These are phyloP conservation scores for Spea multiplicata DNA, from an alignment of 2,113 vertebrate species.

Conservation along the genomic window DNA sequence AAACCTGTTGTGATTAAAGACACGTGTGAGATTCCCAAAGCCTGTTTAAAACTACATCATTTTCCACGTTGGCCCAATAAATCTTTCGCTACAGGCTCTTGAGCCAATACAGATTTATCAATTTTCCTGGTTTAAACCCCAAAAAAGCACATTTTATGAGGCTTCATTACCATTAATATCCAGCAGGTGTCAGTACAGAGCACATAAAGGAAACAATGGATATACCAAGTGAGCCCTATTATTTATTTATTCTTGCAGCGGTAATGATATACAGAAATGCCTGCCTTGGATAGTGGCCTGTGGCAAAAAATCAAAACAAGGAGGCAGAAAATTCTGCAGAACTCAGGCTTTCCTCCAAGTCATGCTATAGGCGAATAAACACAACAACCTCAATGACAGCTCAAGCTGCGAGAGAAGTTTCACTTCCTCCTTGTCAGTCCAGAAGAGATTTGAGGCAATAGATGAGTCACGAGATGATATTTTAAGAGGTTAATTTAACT, in stretches of 20 bases:
- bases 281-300: background rate
- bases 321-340: background rate
- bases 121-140: too few relatives aligned
- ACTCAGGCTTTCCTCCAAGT: background rate
- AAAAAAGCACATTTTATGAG: background rate
- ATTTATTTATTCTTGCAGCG: background rate
- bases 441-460: too few relatives aligned
- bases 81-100: too few relatives aligned
- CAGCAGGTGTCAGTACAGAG: conserved; percentile 21
- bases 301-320: conserved; percentile 24
- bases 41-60: too few relatives aligned
- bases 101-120: too few relatives aligned
- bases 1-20: too few relatives aligned
- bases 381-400: background rate
- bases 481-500: too few relatives aligned
- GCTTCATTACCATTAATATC: background rate
- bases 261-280: background rate
- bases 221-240: background rate
- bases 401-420: background rate
- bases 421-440: background rate
- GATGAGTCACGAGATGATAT: too few relatives aligned
- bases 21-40: too few relatives aligned
- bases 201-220: background rate
- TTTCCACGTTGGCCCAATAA: too few relatives aligned
- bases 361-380: background rate